phyloP scores from a whole-genome alignment of 2,113 vertebrate species.

The Misgurnus mizolepis region DNA sequence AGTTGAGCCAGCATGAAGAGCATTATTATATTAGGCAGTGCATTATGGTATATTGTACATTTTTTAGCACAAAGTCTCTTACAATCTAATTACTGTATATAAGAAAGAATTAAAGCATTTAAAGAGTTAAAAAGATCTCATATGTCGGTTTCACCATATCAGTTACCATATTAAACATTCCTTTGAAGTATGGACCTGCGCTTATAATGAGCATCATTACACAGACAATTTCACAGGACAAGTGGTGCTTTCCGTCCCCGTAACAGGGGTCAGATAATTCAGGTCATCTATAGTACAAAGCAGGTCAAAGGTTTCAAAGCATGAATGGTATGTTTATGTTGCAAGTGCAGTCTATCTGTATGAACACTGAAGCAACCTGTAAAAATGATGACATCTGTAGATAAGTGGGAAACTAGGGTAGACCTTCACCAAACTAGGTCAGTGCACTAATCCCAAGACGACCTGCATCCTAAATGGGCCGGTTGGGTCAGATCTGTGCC shows the following conservation, averaged over 20 bases:
- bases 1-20: constrained; percentile 53
- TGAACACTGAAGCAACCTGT: not conserved
- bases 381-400: constrained; percentile 2
- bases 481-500: constrained; percentile 7
- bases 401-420: constrained; percentile 25
- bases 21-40: not conserved
- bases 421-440: constrained; percentile 29
- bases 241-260: constrained; percentile 19
- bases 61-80: no score
- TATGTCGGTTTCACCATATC: not conserved
- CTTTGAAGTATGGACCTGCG: not conserved
- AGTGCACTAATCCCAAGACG: constrained; percentile 41
- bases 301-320: constrained; percentile 32
- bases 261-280: constrained; percentile 6
- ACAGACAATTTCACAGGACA: constrained; percentile 28
- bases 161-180: constrained; percentile 6
- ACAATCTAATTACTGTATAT: no score
- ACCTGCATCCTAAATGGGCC: constrained; percentile 28
- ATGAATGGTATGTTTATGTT: constrained; percentile 7
- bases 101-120: no score
- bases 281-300: constrained; percentile 17
- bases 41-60: no score
- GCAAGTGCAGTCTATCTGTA: not conserved
- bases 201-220: constrained; percentile 20
- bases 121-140: no score